phyloP scores from a whole-genome alignment of 2,113 vertebrate species.

The Nibea coibor region DNA sequence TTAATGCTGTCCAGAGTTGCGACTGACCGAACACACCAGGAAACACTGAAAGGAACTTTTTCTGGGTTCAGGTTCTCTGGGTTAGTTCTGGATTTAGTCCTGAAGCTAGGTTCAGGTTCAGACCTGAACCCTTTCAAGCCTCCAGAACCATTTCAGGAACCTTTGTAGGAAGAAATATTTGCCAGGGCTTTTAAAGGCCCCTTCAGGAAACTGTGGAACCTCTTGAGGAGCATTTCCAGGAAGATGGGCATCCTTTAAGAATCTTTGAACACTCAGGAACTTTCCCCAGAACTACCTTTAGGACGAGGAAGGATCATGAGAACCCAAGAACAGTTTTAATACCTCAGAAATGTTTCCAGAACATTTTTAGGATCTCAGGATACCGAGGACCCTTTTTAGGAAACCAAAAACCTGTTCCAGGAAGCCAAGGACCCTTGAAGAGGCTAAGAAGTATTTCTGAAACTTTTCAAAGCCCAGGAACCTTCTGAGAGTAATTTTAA shows the following conservation, averaged over 20 bases:
- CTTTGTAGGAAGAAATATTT: not conserved
- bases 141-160: not conserved
- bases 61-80: conserved; percentile 8
- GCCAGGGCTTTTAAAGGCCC: not conserved
- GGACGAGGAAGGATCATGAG: too few species aligned
- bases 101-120: not conserved
- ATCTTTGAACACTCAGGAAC: too few species aligned
- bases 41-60: conserved; percentile 6
- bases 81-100: conserved; percentile 11
- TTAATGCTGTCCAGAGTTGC: not conserved
- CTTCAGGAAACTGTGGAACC: not conserved
- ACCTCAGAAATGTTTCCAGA: too few species aligned
- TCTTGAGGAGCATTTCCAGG: not conserved
- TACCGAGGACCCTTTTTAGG: not conserved
- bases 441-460: not conserved
- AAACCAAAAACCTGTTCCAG: not conserved
- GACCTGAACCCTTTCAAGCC: not conserved
- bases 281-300: too few species aligned
- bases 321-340: too few species aligned
- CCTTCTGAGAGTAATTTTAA: not conserved
- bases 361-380: too few species aligned
- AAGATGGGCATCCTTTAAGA: not conserved
- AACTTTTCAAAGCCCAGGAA: not conserved
- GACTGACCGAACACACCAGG: not conserved
- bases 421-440: not conserved